These are phyloP conservation scores for Prosopocoilus inquinatus DNA, from an alignment of 2,888 invertebrate species.

Conservation along the genomic window DNA sequence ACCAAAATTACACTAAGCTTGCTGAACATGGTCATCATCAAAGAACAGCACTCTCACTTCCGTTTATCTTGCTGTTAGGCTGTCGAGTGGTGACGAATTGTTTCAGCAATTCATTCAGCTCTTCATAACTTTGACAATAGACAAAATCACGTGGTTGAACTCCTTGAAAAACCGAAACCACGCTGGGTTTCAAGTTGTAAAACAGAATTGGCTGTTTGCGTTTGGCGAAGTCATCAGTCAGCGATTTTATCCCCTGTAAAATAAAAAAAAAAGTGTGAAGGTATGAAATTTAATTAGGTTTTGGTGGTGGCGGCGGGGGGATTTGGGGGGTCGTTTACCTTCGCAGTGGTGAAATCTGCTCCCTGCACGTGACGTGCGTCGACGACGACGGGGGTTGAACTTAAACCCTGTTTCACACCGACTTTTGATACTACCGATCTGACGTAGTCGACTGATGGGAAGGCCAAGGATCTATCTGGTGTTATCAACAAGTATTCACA, in stretches of 20 bases:
- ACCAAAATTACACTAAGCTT: not conserved
- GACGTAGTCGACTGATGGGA: slow-evolving; percentile 66
- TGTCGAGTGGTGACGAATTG: slow-evolving; percentile 35
- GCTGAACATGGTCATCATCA: not conserved
- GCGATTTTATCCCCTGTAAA: slow-evolving; percentile 60
- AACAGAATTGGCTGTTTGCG: slow-evolving; percentile 59
- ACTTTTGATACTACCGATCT: slow-evolving; percentile 70
- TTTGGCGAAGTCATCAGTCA: slow-evolving; percentile 59
- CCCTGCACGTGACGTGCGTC: slow-evolving; percentile 63
- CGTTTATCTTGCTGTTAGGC: slow-evolving; percentile 9
- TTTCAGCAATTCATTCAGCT: slow-evolving; percentile 56
- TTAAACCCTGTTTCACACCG: slow-evolving; percentile 58
- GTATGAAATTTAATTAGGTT: too few species aligned
- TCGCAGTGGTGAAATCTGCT: slow-evolving; percentile 66
- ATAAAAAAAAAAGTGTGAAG: slow-evolving; percentile 12
- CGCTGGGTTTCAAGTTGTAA: slow-evolving; percentile 59
- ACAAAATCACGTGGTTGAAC: slow-evolving; percentile 58
- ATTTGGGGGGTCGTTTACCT: slow-evolving; percentile 47
- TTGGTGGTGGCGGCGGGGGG: not conserved
- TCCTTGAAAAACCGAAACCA: slow-evolving; percentile 58
- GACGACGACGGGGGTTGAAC: slow-evolving; percentile 59
- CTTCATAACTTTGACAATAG: slow-evolving; percentile 55
- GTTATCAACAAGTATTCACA: slow-evolving; percentile 59
- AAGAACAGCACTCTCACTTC: not conserved
- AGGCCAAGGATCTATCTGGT: slow-evolving; percentile 62